Evolutionary conservation across 2,888 invertebrate species (phyloP).

Genomic region (Synergus gifuensis): DNA sequence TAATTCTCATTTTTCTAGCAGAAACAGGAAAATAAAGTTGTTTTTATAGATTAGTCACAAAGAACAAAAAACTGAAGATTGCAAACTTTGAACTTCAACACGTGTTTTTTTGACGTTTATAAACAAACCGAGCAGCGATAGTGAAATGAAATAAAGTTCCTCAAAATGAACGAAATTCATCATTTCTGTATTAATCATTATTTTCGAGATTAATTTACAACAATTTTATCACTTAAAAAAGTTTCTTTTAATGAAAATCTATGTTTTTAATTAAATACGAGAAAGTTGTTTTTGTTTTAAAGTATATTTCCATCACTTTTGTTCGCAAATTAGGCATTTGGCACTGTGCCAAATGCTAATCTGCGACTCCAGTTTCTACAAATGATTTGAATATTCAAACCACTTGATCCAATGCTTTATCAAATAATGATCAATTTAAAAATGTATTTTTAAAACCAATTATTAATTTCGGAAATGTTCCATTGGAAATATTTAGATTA

Average conservation of each 20-base stretch:
- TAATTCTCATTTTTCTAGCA: background rate
- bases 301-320: constrained; percentile 1
- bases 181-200: background rate
- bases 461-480: background rate
- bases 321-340: constrained; percentile 23
- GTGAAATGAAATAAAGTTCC: background rate
- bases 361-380: background rate
- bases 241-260: background rate
- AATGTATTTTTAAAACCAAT: too few species aligned
- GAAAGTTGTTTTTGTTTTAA: background rate
- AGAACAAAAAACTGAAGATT: constrained; percentile 10
- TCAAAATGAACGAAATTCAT: background rate
- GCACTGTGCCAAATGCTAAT: background rate
- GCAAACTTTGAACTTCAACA: constrained; percentile 25
- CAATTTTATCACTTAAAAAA: background rate
- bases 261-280: background rate
- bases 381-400: background rate
- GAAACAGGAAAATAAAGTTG: background rate
- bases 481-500: background rate
- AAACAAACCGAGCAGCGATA: constrained; percentile 8
- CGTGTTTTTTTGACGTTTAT: constrained; percentile 23
- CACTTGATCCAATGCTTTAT: background rate
- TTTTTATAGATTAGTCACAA: constrained; percentile 6
- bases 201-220: background rate
- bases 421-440: too few species aligned